These are phyloP conservation scores for Vidua chalybeata DNA, from an alignment of 2,113 vertebrate species.

Conservation along the genomic window DNA sequence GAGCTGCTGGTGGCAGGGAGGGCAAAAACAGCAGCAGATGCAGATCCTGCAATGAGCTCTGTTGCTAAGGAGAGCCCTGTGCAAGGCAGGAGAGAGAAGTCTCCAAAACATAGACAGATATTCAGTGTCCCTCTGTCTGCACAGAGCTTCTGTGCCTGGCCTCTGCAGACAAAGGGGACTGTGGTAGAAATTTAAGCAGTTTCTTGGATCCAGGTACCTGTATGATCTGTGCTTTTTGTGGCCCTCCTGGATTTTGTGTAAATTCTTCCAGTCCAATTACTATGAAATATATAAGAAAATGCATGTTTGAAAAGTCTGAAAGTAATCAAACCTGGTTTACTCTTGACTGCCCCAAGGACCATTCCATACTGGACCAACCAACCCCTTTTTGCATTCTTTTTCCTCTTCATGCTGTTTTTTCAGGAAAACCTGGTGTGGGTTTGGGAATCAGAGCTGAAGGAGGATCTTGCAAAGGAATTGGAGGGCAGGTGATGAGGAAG, in stretches of 20 bases:
- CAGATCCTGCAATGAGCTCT: not conserved
- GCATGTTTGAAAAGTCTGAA: not conserved
- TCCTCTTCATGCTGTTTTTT: not conserved
- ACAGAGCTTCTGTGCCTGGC: not conserved
- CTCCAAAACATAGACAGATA: not conserved
- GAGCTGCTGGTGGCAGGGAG: not conserved
- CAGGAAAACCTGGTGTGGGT: not conserved
- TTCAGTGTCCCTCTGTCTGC: not conserved
- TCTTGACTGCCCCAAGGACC: not conserved
- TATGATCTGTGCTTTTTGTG: not conserved
- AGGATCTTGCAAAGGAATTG: not conserved
- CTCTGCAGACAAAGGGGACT: not conserved
- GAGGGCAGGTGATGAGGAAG: not conserved
- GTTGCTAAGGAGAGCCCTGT: slow-evolving; percentile 13
- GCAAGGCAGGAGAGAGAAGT: not conserved
- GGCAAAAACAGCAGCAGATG: not conserved
- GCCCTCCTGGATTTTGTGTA: not conserved
- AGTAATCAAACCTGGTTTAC: not conserved
- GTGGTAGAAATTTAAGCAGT: not conserved
- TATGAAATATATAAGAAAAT: not conserved
- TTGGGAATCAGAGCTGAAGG: not conserved
- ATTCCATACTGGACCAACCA: not conserved
- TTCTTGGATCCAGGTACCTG: not conserved
- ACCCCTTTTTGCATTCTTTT: not conserved
- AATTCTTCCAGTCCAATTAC: not conserved